Conservation (phyloP, 2,113 vertebrate species). For the Gopherus evgoodei region DNA sequence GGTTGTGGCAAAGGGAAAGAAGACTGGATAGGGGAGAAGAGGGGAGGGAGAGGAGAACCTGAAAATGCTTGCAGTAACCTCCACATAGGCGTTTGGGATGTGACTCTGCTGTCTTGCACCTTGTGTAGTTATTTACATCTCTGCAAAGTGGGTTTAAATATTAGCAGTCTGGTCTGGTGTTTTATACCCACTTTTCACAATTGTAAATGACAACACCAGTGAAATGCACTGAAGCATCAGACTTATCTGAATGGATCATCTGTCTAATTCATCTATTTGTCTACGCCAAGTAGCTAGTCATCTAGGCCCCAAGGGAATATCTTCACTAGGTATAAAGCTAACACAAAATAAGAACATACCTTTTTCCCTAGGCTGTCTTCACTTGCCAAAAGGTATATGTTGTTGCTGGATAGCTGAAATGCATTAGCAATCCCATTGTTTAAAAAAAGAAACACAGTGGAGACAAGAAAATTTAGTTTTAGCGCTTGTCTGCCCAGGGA, state of each 20-base stretch:
- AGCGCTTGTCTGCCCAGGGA: neutral
- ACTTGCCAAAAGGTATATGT: too few relatives aligned
- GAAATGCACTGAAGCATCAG: neutral
- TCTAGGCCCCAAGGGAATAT: neutral
- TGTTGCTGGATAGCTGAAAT: neutral
- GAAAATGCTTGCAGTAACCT: neutral
- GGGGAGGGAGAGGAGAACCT: neutral
- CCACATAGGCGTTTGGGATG: neutral
- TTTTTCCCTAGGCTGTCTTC: neutral
- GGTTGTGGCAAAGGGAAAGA: neutral
- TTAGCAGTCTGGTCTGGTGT: neutral
- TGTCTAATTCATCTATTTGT: neutral
- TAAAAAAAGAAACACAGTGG: neutral
- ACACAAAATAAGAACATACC: neutral
- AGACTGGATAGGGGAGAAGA: neutral
- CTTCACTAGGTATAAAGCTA: neutral
- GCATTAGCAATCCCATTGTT: neutral
- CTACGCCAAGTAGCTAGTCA: neutral
- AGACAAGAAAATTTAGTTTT: neutral
- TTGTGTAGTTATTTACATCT: neutral
- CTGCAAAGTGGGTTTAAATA: neutral
- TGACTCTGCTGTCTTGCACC: accelerated
- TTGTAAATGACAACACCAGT: neutral
- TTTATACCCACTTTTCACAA: neutral
- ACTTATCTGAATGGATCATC: neutral